Percentiles rank a stretch among this genome's conserved stretches.
phyloP scores from a whole-genome alignment of 2,797 vertebrate genomes.

The Siniperca scherzeri region DNA sequence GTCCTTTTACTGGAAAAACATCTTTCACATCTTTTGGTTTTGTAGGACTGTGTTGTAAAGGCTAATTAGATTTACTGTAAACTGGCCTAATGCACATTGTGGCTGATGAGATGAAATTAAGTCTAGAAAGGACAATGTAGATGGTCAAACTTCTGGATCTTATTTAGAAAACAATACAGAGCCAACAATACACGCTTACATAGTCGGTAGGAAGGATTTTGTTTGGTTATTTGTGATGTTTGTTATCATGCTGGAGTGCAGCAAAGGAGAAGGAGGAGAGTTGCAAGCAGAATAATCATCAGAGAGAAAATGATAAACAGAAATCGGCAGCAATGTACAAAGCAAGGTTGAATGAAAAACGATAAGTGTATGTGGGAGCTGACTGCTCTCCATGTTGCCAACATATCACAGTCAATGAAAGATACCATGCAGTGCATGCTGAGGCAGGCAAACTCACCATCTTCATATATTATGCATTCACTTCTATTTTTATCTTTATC shows the following conservation, averaged over 20 bases:
- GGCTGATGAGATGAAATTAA: background rate
- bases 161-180: background rate
- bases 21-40: background rate
- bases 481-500: slow-evolving; percentile 25
- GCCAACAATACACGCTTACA: background rate
- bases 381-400: slow-evolving; percentile 25
- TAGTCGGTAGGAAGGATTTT: slow-evolving; percentile 9
- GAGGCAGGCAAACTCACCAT: slow-evolving; percentile 26
- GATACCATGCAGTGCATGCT: slow-evolving; percentile 11
- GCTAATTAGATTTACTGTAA: background rate
- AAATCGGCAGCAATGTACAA: slow-evolving; percentile 22
- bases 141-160: background rate
- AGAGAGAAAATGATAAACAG: slow-evolving; percentile 30
- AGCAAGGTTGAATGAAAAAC: slow-evolving; percentile 11
- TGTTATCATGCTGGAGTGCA: slow-evolving; percentile 3
- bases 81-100: background rate
- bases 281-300: slow-evolving; percentile 29
- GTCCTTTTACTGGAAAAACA: background rate
- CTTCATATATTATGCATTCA: slow-evolving; percentile 61
- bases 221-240: background rate
- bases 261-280: background rate
- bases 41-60: too few relatives aligned
- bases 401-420: slow-evolving; percentile 23
- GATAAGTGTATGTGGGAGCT: slow-evolving; percentile 11
- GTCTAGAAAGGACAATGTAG: background rate